Evolutionary conservation across 2,888 invertebrate species (phyloP), one percentile per base, ranked within the genome.

Genomic region (Cephus spinipes): DNA sequence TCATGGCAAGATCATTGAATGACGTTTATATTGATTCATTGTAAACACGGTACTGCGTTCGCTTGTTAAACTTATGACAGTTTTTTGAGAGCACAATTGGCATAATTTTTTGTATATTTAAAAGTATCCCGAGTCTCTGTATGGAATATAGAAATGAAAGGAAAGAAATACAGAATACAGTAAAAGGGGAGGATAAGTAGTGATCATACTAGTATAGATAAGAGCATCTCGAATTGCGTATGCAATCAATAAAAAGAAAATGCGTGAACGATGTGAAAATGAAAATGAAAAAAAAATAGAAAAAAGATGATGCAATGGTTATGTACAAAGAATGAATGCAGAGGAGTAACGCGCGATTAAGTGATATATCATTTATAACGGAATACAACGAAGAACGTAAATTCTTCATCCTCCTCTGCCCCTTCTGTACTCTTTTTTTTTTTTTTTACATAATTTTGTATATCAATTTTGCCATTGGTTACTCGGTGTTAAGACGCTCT

Each of bases 221-320:
- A 55, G 55, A 55, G 55, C 2, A 55, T 55, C 84, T 87, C 83
- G 89, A 90, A 90, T 90, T 90, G 90, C 89, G 84, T 84, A 85
- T 89, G 89, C 90, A 90, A 90, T 90, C 90, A 89, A 87, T 79
- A 81, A 79, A 79, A 79, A 79, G 23, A 55, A 55, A 55, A 23
- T 55, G 55, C 23, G 55, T 55, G 55, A 55, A 23, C 55, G 55
- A 55, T 81, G 75, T 73, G 78, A n/a, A 77, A 78, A 79, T 81
- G 82, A 80, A 79, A 79, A 75, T n/a, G n/a, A n/a, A 79, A 82
- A 74, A 79, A 77, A 36, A 40, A 73, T 69, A 77, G 73, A 55
- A 2, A 81, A 79, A 79, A 79, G 55, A 55, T 23, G 1, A 9
- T 55, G 55, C 23, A 55, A 55, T 1, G 55, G 23, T 55, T 55